Percentiles rank a stretch among this genome's conserved stretches.
phyloP scores from a whole-genome alignment of 1,140 invertebrate species.

The Drosophila littoralis region DNA sequence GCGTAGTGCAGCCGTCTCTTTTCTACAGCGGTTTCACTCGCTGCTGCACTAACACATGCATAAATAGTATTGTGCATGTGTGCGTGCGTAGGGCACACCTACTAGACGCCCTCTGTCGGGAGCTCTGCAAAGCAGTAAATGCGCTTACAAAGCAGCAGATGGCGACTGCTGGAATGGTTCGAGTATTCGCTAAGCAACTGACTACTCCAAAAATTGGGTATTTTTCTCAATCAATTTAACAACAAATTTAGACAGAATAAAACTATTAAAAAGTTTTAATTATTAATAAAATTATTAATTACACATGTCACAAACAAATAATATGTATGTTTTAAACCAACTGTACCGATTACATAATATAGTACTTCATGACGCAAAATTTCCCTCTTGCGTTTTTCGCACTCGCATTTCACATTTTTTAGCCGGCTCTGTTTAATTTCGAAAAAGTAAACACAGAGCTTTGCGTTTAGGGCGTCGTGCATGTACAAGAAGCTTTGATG shows the following conservation, averaged over 20 bases:
- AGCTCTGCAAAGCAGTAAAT: constrained; percentile 11
- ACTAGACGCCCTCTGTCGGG: constrained; percentile 42
- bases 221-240: constrained; percentile 5
- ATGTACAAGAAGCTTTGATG: constrained; percentile 60
- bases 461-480: constrained; percentile 60
- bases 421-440: constrained; percentile 32
- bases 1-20: constrained; percentile 15
- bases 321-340: background rate
- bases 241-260: background rate
- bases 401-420: constrained; percentile 7
- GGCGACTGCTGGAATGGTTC: constrained; percentile 45
- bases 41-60: constrained; percentile 31
- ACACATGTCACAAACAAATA: background rate
- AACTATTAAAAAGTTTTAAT: background rate
- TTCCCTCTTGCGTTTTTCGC: constrained; percentile 31
- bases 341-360: background rate
- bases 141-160: constrained; percentile 26
- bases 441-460: constrained; percentile 66
- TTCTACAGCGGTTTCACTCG: constrained; percentile 18
- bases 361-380: background rate
- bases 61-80: constrained; percentile 12
- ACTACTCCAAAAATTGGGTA: background rate
- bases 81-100: constrained; percentile 37
- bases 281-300: background rate
- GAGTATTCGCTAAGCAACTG: constrained; percentile 31